Evolutionary conservation across 2,113 vertebrate genomes (phyloP).

Genomic region (Anhinga rufa): DNA sequence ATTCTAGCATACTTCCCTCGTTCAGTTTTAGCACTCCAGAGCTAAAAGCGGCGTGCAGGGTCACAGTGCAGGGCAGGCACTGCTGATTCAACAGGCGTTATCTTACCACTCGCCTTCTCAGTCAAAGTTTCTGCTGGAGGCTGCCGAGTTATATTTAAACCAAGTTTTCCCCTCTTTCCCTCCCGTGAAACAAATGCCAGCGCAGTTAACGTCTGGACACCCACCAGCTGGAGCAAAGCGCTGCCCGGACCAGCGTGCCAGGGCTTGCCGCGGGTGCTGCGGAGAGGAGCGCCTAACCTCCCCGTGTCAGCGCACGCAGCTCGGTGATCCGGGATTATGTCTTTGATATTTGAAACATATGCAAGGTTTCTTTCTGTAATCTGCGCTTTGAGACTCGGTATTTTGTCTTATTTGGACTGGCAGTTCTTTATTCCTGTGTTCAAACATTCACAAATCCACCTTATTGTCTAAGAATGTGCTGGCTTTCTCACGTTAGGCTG

Average conservation of each 20-base stretch:
- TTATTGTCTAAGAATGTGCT: background rate
- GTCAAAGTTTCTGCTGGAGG: background rate
- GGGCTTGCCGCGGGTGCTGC: background rate
- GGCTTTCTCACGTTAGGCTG: background rate
- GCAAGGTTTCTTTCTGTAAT: background rate
- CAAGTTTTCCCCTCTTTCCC: background rate
- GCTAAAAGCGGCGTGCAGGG: background rate
- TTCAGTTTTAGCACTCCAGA: background rate
- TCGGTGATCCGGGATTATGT: background rate
- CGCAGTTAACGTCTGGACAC: background rate
- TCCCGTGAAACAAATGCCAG: background rate
- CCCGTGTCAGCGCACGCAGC: background rate
- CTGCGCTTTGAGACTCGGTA: background rate
- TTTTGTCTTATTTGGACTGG: background rate
- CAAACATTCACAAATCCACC: background rate
- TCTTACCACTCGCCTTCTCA: background rate
- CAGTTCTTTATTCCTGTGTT: background rate
- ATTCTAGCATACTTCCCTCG: background rate
- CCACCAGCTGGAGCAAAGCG: background rate
- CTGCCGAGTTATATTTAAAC: constrained; percentile 29
- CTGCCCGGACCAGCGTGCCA: background rate
- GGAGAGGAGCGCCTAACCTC: background rate
- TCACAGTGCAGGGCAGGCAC: background rate
- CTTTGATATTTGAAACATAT: background rate
- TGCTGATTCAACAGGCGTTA: constrained; percentile 2